Conservation (phyloP, 64 coral and sea anemone species). For the Montipora cactus region DNA sequence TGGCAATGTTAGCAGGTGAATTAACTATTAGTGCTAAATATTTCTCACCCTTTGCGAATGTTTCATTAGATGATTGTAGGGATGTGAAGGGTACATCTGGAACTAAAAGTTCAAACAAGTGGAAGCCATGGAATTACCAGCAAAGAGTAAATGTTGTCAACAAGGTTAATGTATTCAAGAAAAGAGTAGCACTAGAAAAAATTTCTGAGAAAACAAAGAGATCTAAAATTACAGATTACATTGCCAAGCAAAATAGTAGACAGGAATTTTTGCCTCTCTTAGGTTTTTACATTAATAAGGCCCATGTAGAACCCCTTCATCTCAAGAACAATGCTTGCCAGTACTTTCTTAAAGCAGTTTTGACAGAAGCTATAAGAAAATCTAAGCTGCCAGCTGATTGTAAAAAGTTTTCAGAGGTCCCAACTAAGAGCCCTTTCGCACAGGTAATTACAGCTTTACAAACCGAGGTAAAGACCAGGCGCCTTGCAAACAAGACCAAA, state of each 20-base stretch:
- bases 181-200: slow-evolving; percentile 53
- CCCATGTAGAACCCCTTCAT: slow-evolving; percentile 73
- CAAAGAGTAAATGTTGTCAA: slow-evolving; percentile 57
- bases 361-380: slow-evolving; percentile 26
- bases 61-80: slow-evolving; percentile 16
- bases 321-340: slow-evolving; percentile 67
- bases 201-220: slow-evolving; percentile 38
- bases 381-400: background rate
- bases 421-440: slow-evolving; percentile 7
- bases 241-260: slow-evolving; percentile 55
- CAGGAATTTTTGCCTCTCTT: slow-evolving; percentile 80
- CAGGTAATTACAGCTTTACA: slow-evolving; percentile 11
- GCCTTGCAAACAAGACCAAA: slow-evolving; percentile 32
- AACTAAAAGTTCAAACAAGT: slow-evolving; percentile 25
- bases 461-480: background rate
- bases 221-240: slow-evolving; percentile 58
- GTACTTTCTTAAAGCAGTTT: slow-evolving; percentile 12
- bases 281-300: slow-evolving; percentile 56
- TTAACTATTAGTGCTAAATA: slow-evolving; percentile 63
- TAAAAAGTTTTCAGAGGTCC: slow-evolving; percentile 34
- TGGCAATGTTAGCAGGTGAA: slow-evolving; percentile 65
- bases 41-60: slow-evolving; percentile 82
- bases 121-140: slow-evolving; percentile 83
- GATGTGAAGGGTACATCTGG: slow-evolving; percentile 78
- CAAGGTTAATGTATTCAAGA: slow-evolving; percentile 67